Conservation (phyloP, 2,113 vertebrate species). For the Phodopus roborovskii region DNA sequence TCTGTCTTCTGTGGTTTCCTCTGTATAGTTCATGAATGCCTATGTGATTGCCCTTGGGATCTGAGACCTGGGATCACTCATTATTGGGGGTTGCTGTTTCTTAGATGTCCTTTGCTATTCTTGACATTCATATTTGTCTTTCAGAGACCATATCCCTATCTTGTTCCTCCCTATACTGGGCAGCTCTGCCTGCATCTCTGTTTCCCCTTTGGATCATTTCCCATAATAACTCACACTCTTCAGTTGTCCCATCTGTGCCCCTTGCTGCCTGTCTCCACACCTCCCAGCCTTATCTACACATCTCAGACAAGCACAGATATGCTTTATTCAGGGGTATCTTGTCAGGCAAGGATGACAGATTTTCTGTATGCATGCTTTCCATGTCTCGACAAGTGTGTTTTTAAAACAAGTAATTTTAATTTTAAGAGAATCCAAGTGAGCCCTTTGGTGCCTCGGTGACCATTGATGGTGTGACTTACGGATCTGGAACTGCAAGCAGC, state of each 20-base stretch:
- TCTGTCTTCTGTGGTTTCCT: not conserved
- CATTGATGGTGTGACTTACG: slow-evolving; percentile 99
- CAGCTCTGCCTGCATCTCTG: not conserved
- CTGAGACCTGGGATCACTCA: not conserved
- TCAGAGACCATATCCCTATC: not conserved
- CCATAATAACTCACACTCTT: not conserved
- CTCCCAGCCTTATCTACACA: not conserved
- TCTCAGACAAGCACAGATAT: not conserved
- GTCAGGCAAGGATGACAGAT: not conserved
- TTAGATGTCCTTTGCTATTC: not conserved
- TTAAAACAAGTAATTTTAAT: slow-evolving; percentile 73
- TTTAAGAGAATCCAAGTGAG: slow-evolving; percentile 99
- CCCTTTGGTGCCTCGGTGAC: slow-evolving; percentile 99
- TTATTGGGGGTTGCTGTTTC: not conserved
- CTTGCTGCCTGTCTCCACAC: not conserved
- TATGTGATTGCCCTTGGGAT: not conserved
- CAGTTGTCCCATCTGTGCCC: not conserved
- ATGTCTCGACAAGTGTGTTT: slow-evolving; percentile 64
- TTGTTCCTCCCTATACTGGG: not conserved
- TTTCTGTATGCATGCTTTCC: not conserved
- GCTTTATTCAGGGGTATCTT: not conserved
- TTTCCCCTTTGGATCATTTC: not conserved
- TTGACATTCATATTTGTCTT: not conserved
- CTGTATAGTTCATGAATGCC: not conserved
- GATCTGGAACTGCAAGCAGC: slow-evolving; percentile 99